Base-by-base conservation (phyloP, 2,113 vertebrate genomes). In the Montifringilla adamsi region DNA sequence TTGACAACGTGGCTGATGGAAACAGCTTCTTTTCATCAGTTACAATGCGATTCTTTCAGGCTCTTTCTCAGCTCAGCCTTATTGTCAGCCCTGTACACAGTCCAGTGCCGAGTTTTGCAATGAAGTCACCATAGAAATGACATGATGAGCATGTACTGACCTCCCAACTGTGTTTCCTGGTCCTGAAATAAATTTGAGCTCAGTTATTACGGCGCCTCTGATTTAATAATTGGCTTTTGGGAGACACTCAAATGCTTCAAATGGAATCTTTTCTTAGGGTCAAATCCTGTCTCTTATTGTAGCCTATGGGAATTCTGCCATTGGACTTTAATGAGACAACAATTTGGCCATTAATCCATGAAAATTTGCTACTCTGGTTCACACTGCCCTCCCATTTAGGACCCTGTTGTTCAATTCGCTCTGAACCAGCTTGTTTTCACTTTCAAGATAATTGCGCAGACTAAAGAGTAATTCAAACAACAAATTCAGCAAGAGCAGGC, bases 151-250 rank as follows among this genome's bases (percentile, higher is more conserved):
- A 30, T 84, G 75, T 39, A 69, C 64, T 93, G 95, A 90, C 89
- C 84, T 96, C 86, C 80, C 63, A 89, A 49, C 66, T 68, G 60
- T 3, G 2, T 35, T 53, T 96, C 81, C 69, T 49, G 58, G 47
- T 70, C 87, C 94, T 63, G 50, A 91, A 96, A 95, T 95, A 97
- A 95, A 95, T 96, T 89, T 89, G 50, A 89, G 81, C 58, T 88
- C 67, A 52, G 77, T 82, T 94, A 80, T 91, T 94, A 92, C 5
- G 52, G 90, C 1, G 64, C 88, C 90, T 94, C 56, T 78, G 87
- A 90, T 95, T 86, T 77, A 89, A 92, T 90, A 90, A 91, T 66
- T 74, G 90, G 84, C 90, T 95, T 94, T 95, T 94, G 80, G 89
- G 87, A 95, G 78, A 95, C 35, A 59, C 52, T 93, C 91, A 90